A percentile compares a stretch with the other conserved stretches of the same genome.
phyloP scores from a whole-genome alignment of 2,113 vertebrate genomes.

The Myiozetetes cayanensis region DNA sequence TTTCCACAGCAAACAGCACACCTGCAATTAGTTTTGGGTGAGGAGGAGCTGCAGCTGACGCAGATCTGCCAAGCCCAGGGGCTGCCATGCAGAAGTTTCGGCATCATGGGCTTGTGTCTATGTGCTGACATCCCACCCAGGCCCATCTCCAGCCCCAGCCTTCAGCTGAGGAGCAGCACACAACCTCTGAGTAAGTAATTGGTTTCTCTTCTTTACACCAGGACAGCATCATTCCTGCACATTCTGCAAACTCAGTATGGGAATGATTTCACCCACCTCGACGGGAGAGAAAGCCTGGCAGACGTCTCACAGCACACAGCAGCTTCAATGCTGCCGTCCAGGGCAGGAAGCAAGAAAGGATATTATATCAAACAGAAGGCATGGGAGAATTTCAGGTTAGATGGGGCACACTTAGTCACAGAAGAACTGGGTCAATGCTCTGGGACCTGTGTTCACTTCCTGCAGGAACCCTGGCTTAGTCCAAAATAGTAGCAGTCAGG shows the following conservation, averaged over 20 bases:
- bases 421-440: constrained; percentile 22
- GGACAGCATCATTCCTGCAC: neutral
- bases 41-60: fast-evolving
- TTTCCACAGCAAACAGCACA: neutral
- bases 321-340: neutral
- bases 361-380: constrained; percentile 56
- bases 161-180: neutral
- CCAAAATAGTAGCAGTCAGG: constrained; percentile 41
- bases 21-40: neutral
- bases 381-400: constrained; percentile 53
- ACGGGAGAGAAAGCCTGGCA: constrained; percentile 5
- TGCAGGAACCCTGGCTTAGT: constrained; percentile 17
- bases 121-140: neutral
- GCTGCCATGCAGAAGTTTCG: fast-evolving
- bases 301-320: neutral
- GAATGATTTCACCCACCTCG: constrained; percentile 20
- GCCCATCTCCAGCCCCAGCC: neutral
- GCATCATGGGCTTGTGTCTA: neutral
- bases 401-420: neutral
- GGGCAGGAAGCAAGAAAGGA: constrained; percentile 54
- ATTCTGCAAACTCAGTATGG: constrained; percentile 1
- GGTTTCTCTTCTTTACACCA: neutral
- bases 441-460: constrained; percentile 47
- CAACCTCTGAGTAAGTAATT: neutral
- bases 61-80: neutral